Percentiles rank a stretch among this genome's conserved stretches.
phyloP scores from a whole-genome alignment of 2,888 invertebrate species.

The Calameuta idolon region DNA sequence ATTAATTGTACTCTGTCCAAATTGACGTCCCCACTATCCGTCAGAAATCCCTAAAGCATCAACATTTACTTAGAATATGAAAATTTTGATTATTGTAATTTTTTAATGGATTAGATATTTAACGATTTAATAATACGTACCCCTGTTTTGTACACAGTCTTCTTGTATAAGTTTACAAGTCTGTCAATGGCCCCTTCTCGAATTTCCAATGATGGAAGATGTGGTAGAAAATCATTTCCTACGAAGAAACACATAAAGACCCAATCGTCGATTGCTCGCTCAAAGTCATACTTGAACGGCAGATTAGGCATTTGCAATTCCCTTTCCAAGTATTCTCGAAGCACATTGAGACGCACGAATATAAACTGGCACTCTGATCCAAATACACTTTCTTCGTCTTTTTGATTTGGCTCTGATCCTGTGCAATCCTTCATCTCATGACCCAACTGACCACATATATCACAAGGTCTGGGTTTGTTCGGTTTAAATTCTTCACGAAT shows the following conservation, averaged over 20 bases:
- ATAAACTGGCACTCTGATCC: conserved; percentile 88
- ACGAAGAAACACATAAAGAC: conserved; percentile 99
- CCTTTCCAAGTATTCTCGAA: conserved; percentile 92
- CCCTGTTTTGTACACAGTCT: conserved; percentile 92
- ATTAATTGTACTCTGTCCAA: conserved; percentile 95
- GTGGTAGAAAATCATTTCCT: conserved; percentile 98
- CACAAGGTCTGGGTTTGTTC: conserved; percentile 95
- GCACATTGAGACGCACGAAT: conserved; percentile 91
- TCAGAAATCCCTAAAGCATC: conserved; percentile 84
- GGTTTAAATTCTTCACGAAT: conserved; percentile 99
- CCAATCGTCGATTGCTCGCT: conserved; percentile 97
- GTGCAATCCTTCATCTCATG: conserved; percentile 96
- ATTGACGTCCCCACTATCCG: conserved; percentile 94
- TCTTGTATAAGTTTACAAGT: conserved; percentile 92
- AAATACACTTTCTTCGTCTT: conserved; percentile 73
- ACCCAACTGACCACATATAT: conserved; percentile 90
- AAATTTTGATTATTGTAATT: background rate
- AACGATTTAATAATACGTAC: conserved; percentile 45
- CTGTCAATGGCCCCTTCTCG: conserved; percentile 96
- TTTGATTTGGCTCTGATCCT: conserved; percentile 75
- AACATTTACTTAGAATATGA: conserved; percentile 21
- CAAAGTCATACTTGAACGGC: conserved; percentile 95
- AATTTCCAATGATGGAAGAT: conserved; percentile 97
- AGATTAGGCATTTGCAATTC: conserved; percentile 92
- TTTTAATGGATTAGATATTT: background rate